Base-by-base conservation (phyloP, 2,888 invertebrate species). In the Melanchra persicariae region DNA sequence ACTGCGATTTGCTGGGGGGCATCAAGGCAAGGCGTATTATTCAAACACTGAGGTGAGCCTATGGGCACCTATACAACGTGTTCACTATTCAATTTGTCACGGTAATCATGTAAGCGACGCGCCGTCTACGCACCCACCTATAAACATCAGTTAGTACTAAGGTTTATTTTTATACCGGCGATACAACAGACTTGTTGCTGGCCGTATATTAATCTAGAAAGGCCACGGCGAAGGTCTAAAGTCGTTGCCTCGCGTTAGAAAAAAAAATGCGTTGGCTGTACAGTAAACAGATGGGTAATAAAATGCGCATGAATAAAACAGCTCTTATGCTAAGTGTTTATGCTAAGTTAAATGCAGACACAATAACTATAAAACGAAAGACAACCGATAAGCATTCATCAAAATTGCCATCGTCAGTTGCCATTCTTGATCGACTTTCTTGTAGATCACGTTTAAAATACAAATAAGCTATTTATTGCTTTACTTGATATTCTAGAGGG, bases 211-310 rank as follows among this genome's bases (percentile, higher is more conserved):
- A 89, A 91, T 89, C 90, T 85, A 87, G 87, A 91, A 92, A 93
- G 92, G 92, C 91, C 94, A 93, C 87, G 92, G 92, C 87, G 91
- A 93, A 94, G 93, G 92, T 89, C 90, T 88, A 77, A 82, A 83
- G 84, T 87, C 83, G 66, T 79, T 80, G 84, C 76, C 74, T 79
- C 82, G 74, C 59, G 72, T 70, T 78, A 76, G 67, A 75, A 80
- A 75, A 79, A 64, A 79, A 77, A 59, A 45, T 57, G 37, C 55
- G 45, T 62, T 55, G 68, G 58, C 62, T 64, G 72, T 26, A 55
- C 26, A 45, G 26, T 68, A 69, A 74, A 81, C 74, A 65, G 65
- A 77, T 73, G 84, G 74, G 59, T 83, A 72, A 83, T 83, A 55
- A 63, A 62, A 63, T 60, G 70, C 22, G 45, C 43, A 66, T 70